Percentiles rank a stretch among this genome's conserved stretches.
Evolutionary conservation across 2,888 invertebrate species (phyloP).

Genomic region (Drosophila helvetica): DNA sequence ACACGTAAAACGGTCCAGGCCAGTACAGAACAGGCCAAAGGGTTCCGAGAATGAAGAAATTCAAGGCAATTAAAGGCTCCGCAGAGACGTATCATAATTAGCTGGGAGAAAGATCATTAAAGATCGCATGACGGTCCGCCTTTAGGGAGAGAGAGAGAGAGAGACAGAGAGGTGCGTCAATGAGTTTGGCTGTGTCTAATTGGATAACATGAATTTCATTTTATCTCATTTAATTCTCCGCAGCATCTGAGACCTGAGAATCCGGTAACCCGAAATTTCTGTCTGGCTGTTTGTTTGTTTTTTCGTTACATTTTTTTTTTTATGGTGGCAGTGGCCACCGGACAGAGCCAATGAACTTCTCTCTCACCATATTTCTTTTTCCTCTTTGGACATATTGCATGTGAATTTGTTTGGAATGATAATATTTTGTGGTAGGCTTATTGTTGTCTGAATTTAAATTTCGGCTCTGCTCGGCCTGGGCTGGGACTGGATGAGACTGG

Average conservation of each 20-base stretch:
- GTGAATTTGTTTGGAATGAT: constrained; percentile 65
- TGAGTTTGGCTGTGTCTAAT: constrained; percentile 66
- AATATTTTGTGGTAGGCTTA: constrained; percentile 57
- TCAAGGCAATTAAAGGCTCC: constrained; percentile 68
- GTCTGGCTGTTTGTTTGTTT: constrained; percentile 2
- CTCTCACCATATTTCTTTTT: constrained; percentile 46
- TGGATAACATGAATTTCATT: constrained; percentile 72
- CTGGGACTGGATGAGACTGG: constrained; percentile 23
- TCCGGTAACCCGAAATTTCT: constrained; percentile 28
- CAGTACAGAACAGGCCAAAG: constrained; percentile 29
- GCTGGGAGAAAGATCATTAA: constrained; percentile 74
- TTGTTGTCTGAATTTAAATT: constrained; percentile 57
- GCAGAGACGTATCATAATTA: constrained; percentile 62
- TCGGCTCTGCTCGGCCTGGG: constrained; percentile 15
- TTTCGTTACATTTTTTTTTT: constrained; percentile 50
- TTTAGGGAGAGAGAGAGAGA: constrained; percentile 15
- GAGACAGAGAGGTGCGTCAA: constrained; percentile 37
- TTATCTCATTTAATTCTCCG: constrained; percentile 63
- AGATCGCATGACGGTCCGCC: constrained; percentile 29
- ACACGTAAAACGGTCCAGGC: constrained; percentile 57
- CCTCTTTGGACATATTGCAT: constrained; percentile 55
- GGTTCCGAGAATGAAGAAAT: constrained; percentile 74
- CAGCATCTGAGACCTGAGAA: constrained; percentile 59
- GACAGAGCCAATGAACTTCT: constrained; percentile 73
- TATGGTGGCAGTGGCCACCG: constrained; percentile 43